Evolutionary conservation across 2,888 invertebrate species (phyloP).

Genomic region (Villa cingulata): DNA sequence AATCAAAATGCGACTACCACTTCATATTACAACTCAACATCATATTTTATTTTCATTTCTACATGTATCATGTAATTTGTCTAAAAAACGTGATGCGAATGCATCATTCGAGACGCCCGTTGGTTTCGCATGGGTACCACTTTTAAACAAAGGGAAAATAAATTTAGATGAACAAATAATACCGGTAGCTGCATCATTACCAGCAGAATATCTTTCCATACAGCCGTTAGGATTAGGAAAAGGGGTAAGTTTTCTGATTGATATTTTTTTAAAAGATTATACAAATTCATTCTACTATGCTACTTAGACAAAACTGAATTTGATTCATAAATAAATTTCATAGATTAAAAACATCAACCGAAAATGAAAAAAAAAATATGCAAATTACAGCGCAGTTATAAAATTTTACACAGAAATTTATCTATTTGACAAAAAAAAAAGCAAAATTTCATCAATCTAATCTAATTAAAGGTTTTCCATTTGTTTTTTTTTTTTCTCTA

Average conservation of each 20-base stretch:
- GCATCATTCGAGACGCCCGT: constrained; percentile 61
- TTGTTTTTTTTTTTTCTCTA: too few species aligned
- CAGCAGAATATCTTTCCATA: constrained; percentile 77
- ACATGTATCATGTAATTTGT: constrained; percentile 85
- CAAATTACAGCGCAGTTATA: too few species aligned
- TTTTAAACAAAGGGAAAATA: constrained; percentile 71
- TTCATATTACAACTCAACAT: constrained; percentile 69
- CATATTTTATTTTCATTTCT: constrained; percentile 91
- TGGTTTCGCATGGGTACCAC: constrained; percentile 88
- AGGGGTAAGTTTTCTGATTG: constrained; percentile 50
- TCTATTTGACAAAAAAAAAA: too few species aligned
- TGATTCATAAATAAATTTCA: too few species aligned
- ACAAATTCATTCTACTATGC: too few species aligned
- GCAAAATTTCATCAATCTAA: too few species aligned
- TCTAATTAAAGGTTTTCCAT: too few species aligned
- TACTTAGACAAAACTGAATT: too few species aligned
- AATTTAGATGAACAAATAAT: constrained; percentile 68
- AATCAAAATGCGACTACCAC: constrained; percentile 79
- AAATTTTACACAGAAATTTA: too few species aligned
- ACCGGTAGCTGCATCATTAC: constrained; percentile 78
- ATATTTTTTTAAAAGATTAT: too few species aligned
- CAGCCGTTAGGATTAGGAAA: constrained; percentile 81
- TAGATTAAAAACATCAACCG: too few species aligned
- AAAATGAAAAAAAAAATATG: too few species aligned
- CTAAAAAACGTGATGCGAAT: constrained; percentile 61